Evolutionary conservation across 2,888 invertebrate species (phyloP).

Genomic region (Pseudeuparius sepicola): DNA sequence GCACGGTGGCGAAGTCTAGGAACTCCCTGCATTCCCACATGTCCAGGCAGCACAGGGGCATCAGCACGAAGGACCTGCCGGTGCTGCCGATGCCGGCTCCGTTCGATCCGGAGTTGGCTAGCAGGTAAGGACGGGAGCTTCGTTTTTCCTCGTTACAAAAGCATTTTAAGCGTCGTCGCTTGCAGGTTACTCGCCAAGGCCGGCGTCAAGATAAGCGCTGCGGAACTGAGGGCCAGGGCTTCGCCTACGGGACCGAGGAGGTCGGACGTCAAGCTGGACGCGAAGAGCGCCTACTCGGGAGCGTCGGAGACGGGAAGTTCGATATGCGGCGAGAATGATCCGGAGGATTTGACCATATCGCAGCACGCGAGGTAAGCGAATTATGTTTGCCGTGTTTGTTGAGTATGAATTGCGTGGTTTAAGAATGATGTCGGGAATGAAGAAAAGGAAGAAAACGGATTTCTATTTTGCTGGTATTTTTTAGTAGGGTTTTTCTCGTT

Average conservation of each 20-base stretch:
- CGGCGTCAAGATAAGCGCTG: constrained; percentile 76
- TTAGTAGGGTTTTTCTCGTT: too few species aligned
- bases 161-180: too few species aligned
- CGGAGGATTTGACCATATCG: constrained; percentile 70
- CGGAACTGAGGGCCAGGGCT: constrained; percentile 72
- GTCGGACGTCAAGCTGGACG: constrained; percentile 67
- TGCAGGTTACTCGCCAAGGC: constrained; percentile 73
- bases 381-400: too few species aligned
- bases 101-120: constrained; percentile 83
- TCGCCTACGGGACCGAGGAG: constrained; percentile 76
- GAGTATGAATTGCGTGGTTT: too few species aligned
- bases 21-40: constrained; percentile 90
- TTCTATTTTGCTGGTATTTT: too few species aligned
- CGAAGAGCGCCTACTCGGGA: constrained; percentile 56
- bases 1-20: constrained; percentile 85
- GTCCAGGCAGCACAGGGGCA: constrained; percentile 87
- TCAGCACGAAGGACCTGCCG: constrained; percentile 86
- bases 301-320: constrained; percentile 64
- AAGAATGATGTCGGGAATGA: too few species aligned
- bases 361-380: constrained; percentile 44
- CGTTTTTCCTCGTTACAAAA: constrained; percentile 3
- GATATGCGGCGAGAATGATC: constrained; percentile 69
- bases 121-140: constrained; percentile 43
- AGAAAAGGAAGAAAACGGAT: too few species aligned
- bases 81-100: constrained; percentile 88